Conservation (phyloP, 2,797 vertebrate species). For the Oreochromis mossambicus region DNA sequence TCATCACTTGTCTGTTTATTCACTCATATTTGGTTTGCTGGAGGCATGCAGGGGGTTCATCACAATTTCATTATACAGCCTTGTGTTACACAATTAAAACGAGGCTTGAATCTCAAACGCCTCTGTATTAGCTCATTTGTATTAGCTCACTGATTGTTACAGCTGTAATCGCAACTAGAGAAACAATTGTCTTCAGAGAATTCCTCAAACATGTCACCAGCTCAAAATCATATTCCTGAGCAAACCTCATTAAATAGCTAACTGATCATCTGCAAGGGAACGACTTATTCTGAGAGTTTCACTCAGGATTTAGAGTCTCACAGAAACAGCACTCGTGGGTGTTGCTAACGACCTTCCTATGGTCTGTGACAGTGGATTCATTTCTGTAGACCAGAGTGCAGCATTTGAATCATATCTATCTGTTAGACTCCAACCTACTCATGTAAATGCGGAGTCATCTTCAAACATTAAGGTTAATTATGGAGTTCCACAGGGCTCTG, state of each 20-base stretch:
- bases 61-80: not conserved
- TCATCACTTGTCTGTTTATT: not conserved
- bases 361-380: not conserved
- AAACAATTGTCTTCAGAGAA: not conserved
- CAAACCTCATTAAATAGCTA: not conserved
- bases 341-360: not conserved
- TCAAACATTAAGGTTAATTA: not conserved
- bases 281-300: not conserved
- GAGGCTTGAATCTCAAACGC: not conserved
- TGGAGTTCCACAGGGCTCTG: not conserved
- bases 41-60: not conserved
- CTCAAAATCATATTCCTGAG: not conserved
- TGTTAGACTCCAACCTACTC: not conserved
- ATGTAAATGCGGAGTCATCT: not conserved
- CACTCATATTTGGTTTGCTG: not conserved
- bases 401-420: not conserved
- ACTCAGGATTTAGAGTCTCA: not conserved
- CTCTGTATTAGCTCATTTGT: not conserved
- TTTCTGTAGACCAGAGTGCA: not conserved
- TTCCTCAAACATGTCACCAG: not conserved
- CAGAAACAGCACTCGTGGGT: not conserved
- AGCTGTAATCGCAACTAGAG: not conserved
- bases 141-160: not conserved
- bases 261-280: not conserved
- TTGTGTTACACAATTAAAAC: not conserved